Conservation (phyloP, 2,888 invertebrate genomes). For the Diaprepes abbreviatus region DNA sequence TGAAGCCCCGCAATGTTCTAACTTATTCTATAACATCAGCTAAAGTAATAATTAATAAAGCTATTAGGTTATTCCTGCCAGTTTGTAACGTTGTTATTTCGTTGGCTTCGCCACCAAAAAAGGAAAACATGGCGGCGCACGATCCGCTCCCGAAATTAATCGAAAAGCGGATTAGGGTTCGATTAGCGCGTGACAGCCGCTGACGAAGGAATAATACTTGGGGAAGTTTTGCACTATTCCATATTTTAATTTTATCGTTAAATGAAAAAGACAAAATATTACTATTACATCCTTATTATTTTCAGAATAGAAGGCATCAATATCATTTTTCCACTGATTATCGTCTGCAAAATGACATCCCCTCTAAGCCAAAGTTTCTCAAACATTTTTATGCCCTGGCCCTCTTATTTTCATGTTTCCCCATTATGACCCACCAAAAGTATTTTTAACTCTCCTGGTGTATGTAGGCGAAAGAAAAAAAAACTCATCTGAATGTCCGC, state of each 20-base stretch:
- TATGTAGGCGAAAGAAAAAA: no score
- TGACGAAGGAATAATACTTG: slow-evolving; percentile 44
- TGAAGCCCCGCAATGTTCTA: slow-evolving; percentile 22
- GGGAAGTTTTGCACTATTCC: slow-evolving; percentile 28
- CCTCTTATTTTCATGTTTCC: no score
- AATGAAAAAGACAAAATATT: no score
- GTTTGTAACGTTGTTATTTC: slow-evolving; percentile 41
- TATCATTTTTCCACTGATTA: no score
- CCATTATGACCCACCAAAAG: no score
- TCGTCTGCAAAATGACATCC: no score
- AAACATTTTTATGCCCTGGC: no score
- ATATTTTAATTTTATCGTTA: neutral
- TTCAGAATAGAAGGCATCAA: no score
- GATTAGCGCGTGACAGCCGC: slow-evolving; percentile 46
- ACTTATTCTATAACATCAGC: slow-evolving; percentile 37
- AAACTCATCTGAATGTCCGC: no score
- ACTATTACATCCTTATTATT: no score
- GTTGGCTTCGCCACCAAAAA: slow-evolving; percentile 42
- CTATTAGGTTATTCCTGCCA: slow-evolving; percentile 39
- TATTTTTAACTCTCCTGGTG: no score
- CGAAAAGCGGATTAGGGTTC: slow-evolving; percentile 47
- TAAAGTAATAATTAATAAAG: slow-evolving; percentile 41
- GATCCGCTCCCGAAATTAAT: slow-evolving; percentile 45
- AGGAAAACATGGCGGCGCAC: slow-evolving; percentile 45
- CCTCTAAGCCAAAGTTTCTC: no score